Base-by-base conservation (phyloP, 1,140 invertebrate species). In the Yoshiicerus persimilis region DNA sequence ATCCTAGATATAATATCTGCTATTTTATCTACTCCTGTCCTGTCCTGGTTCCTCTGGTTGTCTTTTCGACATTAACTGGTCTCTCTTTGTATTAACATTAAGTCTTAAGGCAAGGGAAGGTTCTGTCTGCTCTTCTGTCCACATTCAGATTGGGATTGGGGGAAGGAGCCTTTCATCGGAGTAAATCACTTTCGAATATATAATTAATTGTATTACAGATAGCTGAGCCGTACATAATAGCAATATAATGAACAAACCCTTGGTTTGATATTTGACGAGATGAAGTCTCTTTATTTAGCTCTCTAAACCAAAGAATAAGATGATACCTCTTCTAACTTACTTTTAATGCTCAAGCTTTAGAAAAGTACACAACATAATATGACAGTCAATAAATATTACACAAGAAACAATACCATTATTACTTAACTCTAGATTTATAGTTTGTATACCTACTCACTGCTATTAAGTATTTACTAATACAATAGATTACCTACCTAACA, bases 141-240 rank as follows among this genome's bases (percentile, higher is more conserved):
- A n/a, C n/a, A n/a, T n/a, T n/a, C n/a, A 16, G 16, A 1, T 75
- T 16, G 8, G 16, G 13, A 56, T 27, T 70, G 66, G 75, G 70
- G 75, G 75, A n/a, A 80, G 34, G 75, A 34, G 16, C 75, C 30
- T 30, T 75, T 75, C 66, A 34, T 75, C 66, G 75, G 75, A 80
- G 75, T 80, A 80, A 80, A 80, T 80, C 75, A 80, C 75, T 80
- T 80, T 80, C 75, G 75, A 80, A 80, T 80, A 80, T 80, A 80
- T 80, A 80, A 80, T 80, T 80, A 80, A 80, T 80, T 80, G 75
- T 80, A 80, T 80, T 80, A n/a, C n/a, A n/a, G n/a, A n/a, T n/a
- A n/a, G n/a, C n/a, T n/a, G n/a, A 80, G 75, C 75, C 38, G 16
- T 56, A 56, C 38, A 39, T 39, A 39, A 39, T n/a, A n/a, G 62